Evolutionary conservation across 2,888 invertebrate species (phyloP), one percentile per base, ranked within the genome.

Genomic region (Horisme vitalbata): DNA sequence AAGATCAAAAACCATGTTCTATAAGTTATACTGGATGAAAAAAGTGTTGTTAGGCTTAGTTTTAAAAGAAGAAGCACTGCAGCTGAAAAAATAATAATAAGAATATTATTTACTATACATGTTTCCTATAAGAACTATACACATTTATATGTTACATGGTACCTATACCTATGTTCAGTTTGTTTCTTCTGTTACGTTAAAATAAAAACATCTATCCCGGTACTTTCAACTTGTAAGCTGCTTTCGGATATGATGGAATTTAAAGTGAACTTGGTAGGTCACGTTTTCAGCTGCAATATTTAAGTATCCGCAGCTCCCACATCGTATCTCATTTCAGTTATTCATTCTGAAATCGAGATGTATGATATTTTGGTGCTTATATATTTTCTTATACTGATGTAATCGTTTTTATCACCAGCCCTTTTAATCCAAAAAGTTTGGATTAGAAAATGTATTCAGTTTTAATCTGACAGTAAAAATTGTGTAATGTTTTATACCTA

Each of bases 21-120:
- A n/a, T n/a, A n/a, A n/a, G n/a, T n/a, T n/a, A n/a, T n/a, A n/a
- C n/a, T n/a, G n/a, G n/a, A n/a, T n/a, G n/a, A n/a, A n/a, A n/a
- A n/a, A n/a, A n/a, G n/a, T n/a, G n/a, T n/a, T n/a, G n/a, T n/a
- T n/a, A n/a, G n/a, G n/a, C n/a, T n/a, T n/a, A n/a, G n/a, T n/a
- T n/a, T n/a, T n/a, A n/a, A n/a, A n/a, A n/a, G n/a, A n/a, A n/a
- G n/a, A n/a, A 45, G 46, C 48, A 49, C 34, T 45, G 43, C 39
- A 46, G 41, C 45, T 31, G 41, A n/a, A n/a, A n/a, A n/a, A n/a
- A n/a, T n/a, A 51, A 46, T 51, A 41, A 53, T 49, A 53, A 56
- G 51, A 53, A 53, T 53, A 51, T 55, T 56, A 53, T 53, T 51
- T 48, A 45, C 43, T 53, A 37, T 36, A 27, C 31, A 36, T 30